Evolutionary conservation across 2,888 invertebrate genomes (phyloP), one percentile per base, ranked within the genome.

Genomic region (Gari tellinella): DNA sequence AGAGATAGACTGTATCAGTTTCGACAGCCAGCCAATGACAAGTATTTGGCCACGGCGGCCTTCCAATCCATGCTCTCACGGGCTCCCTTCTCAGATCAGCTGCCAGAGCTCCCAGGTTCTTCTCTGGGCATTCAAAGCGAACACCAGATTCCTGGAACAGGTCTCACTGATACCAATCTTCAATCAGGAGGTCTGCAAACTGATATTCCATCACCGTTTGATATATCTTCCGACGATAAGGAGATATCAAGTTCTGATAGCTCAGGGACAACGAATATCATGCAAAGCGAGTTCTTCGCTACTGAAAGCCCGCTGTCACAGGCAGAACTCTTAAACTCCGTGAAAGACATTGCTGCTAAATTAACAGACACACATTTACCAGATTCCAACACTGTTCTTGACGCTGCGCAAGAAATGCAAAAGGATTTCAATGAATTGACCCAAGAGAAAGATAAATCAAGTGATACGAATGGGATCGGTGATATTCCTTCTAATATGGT

Each of bases 81-180:
- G 17, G 53, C 66, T 10, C 70, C 55, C 23, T 56, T 70, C 41
- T 64, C 67, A 2, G 70, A 72, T 17, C 61, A 64, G 12, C 55
- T 73, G 14, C 49, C 66, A 5, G 73, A 60, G 21, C 37, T 78
- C 12, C 67, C 67, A 1, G 55, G 63, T 19, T 23, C 69, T 5
- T 48, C 68, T 31, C n/a, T 73, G 1, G 78, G 69, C 17, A 25
- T 78, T 17, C 69, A 63, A 43, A 67, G 70, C 43, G 56, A 52
- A 14, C 67, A 57, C 2, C 70, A 70, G 38, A 60, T 74, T 23
- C 66, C 78, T 5, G 78, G 73, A 2, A 62, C 64, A 0, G 73
- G 73, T 1, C 31, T 60, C 15, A 46, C 60, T 3, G 78, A 67
- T 3, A 41, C 66, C 12, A 74, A 78, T 45, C 48, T 68, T 8